Conservation (phyloP, 2,797 vertebrate species). For the Neosalanx taihuensis region DNA sequence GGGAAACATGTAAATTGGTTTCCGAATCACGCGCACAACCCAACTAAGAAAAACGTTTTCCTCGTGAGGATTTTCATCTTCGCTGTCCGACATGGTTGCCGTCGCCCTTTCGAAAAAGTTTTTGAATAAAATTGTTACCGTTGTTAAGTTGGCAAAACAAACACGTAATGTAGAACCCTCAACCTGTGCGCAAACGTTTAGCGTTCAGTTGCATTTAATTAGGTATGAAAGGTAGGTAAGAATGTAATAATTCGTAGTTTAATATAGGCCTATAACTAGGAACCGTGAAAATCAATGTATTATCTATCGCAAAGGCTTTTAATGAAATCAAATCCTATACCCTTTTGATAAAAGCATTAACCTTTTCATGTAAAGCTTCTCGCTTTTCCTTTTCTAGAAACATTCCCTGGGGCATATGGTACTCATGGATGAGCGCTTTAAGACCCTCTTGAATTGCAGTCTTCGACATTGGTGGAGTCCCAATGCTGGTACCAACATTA, state of each 20-base stretch:
- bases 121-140: background rate
- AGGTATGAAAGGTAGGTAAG: no score
- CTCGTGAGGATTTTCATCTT: background rate
- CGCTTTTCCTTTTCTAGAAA: slow-evolving; percentile 30
- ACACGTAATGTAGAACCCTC: background rate
- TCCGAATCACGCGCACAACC: slow-evolving; percentile 49
- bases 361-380: slow-evolving; percentile 28
- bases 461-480: slow-evolving; percentile 35
- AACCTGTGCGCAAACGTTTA: background rate
- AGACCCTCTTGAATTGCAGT: slow-evolving; percentile 33
- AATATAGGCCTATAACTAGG: background rate
- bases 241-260: background rate
- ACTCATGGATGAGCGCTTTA: slow-evolving; percentile 32
- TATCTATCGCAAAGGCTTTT: background rate
- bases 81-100: slow-evolving; percentile 19
- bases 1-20: slow-evolving; percentile 46
- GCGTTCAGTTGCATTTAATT: background rate
- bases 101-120: background rate
- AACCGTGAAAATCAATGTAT: background rate
- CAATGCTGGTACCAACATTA: slow-evolving; percentile 3
- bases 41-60: slow-evolving; percentile 56
- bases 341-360: slow-evolving; percentile 33
- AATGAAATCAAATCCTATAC: background rate
- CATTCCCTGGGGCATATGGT: slow-evolving; percentile 27
- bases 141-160: background rate